Base-by-base conservation (phyloP, 2,797 vertebrate species). In the Leptoclinus maculatus region DNA sequence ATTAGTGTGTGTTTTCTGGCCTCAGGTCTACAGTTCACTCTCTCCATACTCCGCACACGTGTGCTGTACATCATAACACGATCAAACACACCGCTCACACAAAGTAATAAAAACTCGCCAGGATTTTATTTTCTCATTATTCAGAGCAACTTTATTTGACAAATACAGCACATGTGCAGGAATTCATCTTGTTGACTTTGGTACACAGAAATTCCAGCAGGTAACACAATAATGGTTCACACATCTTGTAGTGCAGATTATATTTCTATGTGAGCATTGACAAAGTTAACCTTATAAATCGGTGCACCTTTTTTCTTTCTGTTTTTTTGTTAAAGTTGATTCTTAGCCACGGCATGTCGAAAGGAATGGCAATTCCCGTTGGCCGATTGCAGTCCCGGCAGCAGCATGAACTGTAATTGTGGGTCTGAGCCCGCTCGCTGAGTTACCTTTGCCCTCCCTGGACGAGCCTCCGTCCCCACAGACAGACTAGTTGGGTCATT, bases 11-110 rank as follows among this genome's bases (percentile, higher is more conserved):
- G 58, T 47, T 63, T 54, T 17, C 23, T 69, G 7, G 63, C 39
- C 39, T 59, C 23, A 17, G 39, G 39, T 59, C 57, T 47, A n/a
- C 29, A 58, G 5, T 47, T 16, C 39, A 23, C 38, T 71, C 9
- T 59, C 58, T 70, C 16, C 29, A 32, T 25, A 38, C 10, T 6
- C 11, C 21, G 39, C 7, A 34, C 13, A 39, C 27, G 32, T 23
- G 38, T 49, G 41, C n/a, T n/a, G 12, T 12, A 51, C 14, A 72
- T 29, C 34, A 14, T 32, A 69, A 66, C 36, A 8, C 47, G 71
- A 66, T 73, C 68, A 84, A 72, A 69, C 63, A 71, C 74, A 66
- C 27, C 32, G 16, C 25, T 17, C 65, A 58, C 11, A 66, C 54
- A 25, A 1, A 60, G 36, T 56, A 75, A 71, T 67, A 38, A 27